A percentile compares a stretch with the other conserved stretches of the same genome.
Conservation (phyloP, 1,140 invertebrate species). For the Drosophila navojoa region DNA sequence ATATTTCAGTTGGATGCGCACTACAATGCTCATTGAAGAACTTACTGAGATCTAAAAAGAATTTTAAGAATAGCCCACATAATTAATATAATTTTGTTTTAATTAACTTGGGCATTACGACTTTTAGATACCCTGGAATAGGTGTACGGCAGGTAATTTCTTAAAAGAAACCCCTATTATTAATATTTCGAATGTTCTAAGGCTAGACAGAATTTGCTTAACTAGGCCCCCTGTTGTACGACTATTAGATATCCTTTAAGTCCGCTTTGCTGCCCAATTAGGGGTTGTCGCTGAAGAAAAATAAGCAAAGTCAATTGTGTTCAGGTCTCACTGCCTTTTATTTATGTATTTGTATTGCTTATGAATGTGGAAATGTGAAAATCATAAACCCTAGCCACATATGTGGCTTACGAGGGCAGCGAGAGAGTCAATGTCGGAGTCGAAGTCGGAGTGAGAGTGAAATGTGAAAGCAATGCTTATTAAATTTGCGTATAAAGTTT, state of each 20-base stretch:
- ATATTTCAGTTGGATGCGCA: too few species aligned
- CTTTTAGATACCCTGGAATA: neutral
- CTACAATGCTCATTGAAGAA: too few species aligned
- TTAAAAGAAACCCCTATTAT: too few species aligned
- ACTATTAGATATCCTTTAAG: neutral
- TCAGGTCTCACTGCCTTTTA: neutral
- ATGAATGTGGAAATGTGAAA: neutral
- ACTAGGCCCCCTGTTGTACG: neutral
- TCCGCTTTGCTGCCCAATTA: neutral
- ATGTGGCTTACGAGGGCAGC: neutral
- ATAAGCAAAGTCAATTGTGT: neutral
- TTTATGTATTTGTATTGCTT: constrained; percentile 6
- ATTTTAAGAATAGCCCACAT: neutral
- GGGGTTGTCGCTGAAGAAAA: neutral
- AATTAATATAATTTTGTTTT: too few species aligned
- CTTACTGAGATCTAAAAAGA: neutral
- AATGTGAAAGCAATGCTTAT: constrained; percentile 1
- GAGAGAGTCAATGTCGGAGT: too few species aligned
- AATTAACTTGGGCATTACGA: neutral
- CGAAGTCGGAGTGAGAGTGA: too few species aligned
- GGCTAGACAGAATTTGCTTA: neutral
- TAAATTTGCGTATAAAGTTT: constrained; percentile 15
- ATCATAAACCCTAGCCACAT: constrained; percentile 7
- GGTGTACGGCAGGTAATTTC: too few species aligned
- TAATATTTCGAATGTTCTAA: neutral